Percentiles rank a stretch among this genome's conserved stretches.
These are phyloP conservation scores for Eudasyphora cyanicolor DNA, from an alignment of 2,888 invertebrate genomes.

Conservation along the genomic window DNA sequence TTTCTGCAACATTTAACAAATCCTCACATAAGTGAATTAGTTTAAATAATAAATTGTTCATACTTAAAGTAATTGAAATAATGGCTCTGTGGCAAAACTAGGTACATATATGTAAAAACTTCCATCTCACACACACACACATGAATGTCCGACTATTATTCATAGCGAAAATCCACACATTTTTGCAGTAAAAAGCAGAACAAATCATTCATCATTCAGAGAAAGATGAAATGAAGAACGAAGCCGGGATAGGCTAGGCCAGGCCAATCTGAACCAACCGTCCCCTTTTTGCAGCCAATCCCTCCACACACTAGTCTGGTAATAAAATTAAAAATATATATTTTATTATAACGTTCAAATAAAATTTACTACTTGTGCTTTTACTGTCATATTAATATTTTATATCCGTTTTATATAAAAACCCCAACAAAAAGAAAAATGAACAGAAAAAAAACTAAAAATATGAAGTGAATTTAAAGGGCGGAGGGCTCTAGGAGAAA, in stretches of 20 bases:
- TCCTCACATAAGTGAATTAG: not conserved
- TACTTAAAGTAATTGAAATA: conserved; percentile 15
- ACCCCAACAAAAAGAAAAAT: conserved; percentile 6
- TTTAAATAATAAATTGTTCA: not conserved
- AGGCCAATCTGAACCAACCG: no score
- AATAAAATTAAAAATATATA: conserved; percentile 44
- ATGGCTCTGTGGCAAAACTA: not conserved
- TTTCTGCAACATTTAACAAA: conserved; percentile 13
- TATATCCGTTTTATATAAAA: conserved; percentile 49
- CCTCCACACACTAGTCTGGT: conserved; percentile 22
- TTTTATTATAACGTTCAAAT: conserved; percentile 34
- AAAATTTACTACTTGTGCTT: conserved; percentile 38
- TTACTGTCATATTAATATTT: conserved; percentile 53
- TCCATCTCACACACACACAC: not conserved
- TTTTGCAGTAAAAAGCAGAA: conserved; percentile 45
- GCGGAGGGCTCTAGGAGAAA: not conserved
- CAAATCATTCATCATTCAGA: conserved; percentile 60
- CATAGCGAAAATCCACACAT: conserved; percentile 58
- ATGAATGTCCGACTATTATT: conserved; percentile 13
- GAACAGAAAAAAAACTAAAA: no score
- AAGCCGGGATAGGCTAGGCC: no score
- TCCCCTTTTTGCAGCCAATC: conserved; percentile 25
- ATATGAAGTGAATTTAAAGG: no score
- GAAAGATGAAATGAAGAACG: not conserved
- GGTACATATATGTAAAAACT: not conserved